Base-by-base conservation (phyloP, 2,888 invertebrate genomes). In the Melinaea menophilus region DNA sequence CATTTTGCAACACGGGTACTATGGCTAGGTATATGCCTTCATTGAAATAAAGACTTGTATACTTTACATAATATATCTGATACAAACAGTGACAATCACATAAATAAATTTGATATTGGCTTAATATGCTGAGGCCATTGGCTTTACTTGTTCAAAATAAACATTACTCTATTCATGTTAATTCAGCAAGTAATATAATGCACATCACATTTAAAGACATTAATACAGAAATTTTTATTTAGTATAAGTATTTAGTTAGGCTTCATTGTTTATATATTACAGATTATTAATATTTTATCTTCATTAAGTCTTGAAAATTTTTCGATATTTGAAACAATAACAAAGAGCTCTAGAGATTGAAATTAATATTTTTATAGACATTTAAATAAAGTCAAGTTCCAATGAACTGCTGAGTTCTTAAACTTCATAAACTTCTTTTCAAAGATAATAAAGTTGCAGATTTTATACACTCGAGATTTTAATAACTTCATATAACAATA, bases 261-360 rank as follows among this genome's bases (percentile, higher is more conserved):
- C 22, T 22, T 22, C 22, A 48, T 31, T 31, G 7, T 31, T 11
- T 11, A 9, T 5, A 51, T 51, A n/a, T 31, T 7, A 9, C 2
- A 51, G 7, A 11, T 51, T 31, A 51, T 51, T 51, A 31, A 31
- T 9, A 51, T 31, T 22, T 7, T 51, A 51, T 51, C 22, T 7
- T 51, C 31, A 51, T 51, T 51, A 2, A 51, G 22, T 51, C 13
- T 22, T 51, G 51, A 51, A 51, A 51, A 51, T 31, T 31, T 22
- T 51, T n/a, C 22, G 5, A 51, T 31, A 31, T 51, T 51, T 31
- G 51, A 7, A 31, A 31, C 31, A 48, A 46, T n/a, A 46, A 48
- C 22, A 51, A 31, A 51, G 51, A 31, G 51, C 51, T 51, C 31
- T 9, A 31, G 31, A 51, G 31, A 51, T n/a, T 51, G 51, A 51